Evolutionary conservation across 2,113 vertebrate genomes (phyloP), one percentile per base, ranked within the genome.

Genomic region (Blennius ocellaris): DNA sequence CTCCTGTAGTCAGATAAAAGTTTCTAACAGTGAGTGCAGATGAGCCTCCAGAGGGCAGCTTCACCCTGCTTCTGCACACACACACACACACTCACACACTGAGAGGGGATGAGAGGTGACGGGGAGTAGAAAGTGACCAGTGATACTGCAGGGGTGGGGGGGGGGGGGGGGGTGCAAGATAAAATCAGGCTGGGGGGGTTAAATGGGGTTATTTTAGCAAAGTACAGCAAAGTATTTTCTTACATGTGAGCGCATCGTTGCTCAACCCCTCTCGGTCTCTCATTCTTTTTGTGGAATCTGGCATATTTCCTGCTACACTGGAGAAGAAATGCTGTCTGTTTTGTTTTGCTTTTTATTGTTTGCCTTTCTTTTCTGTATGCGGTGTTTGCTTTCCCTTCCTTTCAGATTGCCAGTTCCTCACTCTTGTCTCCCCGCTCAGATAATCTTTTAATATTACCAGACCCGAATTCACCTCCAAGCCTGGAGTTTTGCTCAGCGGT

Each of bases 401-500:
- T 82, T 85, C 75, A 83, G 77, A 75, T 69, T 71, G 62, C 68
- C 54, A 52, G 41, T 64, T 75, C 57, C 38, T 73, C 59, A 10
- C 44, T 63, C 73, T 40, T 36, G 21, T 65, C 60, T 76, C 58
- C 14, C 48, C 69, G 69, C 59, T 78, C 69, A 73, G 38, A 43
- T 50, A 50, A 66, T 82, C 57, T 86, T 76, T 81, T 80, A 85
- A 87, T 87, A 89, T 77, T 80, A 76, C 73, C 41, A 72, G 71
- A 76, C 68, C 65, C 17, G 7, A 76, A 66, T 77, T 78, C 57
- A 62, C 78, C 68, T 58, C 49, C 7, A 71, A 63, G 63, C 78
- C 54, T 11, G 40, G 51, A 69, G 54, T 58, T 73, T 71, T 68
- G 64, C 58, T 69, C 36, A 21, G 77, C 60, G 55, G 80, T 86